phyloP scores from a whole-genome alignment of 2,888 invertebrate genomes.

The Saturnia pavonia region DNA sequence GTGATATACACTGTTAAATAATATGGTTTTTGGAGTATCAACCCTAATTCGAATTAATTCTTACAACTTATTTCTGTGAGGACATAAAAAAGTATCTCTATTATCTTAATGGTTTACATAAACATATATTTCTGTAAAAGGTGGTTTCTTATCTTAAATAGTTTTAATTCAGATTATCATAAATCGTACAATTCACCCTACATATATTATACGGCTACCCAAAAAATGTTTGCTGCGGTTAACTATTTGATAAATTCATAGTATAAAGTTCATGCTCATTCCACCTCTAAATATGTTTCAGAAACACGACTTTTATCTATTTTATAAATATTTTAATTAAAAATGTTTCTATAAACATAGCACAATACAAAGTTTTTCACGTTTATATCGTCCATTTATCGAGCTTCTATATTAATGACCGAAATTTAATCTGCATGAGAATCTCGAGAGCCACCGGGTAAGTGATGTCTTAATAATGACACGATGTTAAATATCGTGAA shows the following conservation, averaged over 20 bases:
- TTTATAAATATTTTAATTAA: conserved; percentile 18
- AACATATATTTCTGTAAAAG: conserved; percentile 8
- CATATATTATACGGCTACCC: conserved; percentile 2
- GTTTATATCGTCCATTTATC: conserved; percentile 53
- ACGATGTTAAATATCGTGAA: conserved; percentile 74
- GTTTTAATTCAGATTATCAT: conserved; percentile 7
- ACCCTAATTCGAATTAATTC: background rate
- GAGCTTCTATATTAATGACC: conserved; percentile 63
- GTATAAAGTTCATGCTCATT: background rate
- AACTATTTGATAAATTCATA: conserved; percentile 6
- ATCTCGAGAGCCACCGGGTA: conserved; percentile 77
- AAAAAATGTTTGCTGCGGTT: background rate
- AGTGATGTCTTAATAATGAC: conserved; percentile 81
- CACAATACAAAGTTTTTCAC: conserved; percentile 38
- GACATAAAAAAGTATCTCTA: background rate
- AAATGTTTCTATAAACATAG: conserved; percentile 32
- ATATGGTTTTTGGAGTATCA: background rate
- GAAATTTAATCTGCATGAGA: conserved; percentile 62
- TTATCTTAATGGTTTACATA: conserved; percentile 9
- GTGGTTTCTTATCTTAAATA: background rate
- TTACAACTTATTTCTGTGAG: conserved; percentile 1
- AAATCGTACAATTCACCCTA: conserved; percentile 5
- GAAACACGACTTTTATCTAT: conserved; percentile 3
- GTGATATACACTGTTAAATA: background rate
- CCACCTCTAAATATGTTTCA: background rate